Evolutionary conservation across 1,140 invertebrate genomes (phyloP).

Genomic region (Nasonia longicornis): DNA sequence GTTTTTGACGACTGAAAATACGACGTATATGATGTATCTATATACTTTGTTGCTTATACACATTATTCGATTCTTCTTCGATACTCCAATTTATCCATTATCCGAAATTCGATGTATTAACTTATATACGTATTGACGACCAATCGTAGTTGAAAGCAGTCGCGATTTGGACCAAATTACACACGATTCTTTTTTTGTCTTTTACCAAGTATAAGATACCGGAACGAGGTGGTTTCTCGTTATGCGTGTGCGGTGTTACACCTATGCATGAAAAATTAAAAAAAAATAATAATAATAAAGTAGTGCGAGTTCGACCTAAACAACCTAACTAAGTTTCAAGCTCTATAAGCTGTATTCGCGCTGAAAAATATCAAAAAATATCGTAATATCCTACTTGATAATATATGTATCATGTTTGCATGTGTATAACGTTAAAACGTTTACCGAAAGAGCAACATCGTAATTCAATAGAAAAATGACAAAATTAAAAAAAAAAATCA

Average conservation of each 20-base stretch:
- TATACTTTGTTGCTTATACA: not conserved
- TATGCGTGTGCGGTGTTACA: too few relatives aligned
- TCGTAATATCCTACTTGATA: not conserved
- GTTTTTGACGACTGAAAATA: slow-evolving; percentile 7
- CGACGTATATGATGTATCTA: not conserved
- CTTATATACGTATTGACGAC: slow-evolving; percentile 30
- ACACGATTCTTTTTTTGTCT: slow-evolving; percentile 21
- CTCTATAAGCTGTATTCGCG: not conserved
- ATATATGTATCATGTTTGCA: not conserved
- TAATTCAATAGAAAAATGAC: not conserved
- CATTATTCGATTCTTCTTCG: slow-evolving; percentile 17
- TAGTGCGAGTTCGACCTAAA: not conserved
- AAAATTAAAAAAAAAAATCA: not conserved
- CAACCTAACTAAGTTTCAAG: not conserved
- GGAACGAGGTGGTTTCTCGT: not conserved
- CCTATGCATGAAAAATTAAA: not conserved
- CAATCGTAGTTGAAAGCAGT: slow-evolving; percentile 38
- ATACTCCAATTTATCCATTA: slow-evolving; percentile 32
- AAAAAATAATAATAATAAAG: too few relatives aligned
- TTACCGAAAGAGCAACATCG: not conserved
- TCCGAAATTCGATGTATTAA: slow-evolving; percentile 13
- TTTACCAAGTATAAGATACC: not conserved
- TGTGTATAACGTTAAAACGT: not conserved
- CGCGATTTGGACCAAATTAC: slow-evolving; percentile 37
- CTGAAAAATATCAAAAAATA: not conserved